These are phyloP conservation scores for Habroteleia sp. DNA, from an alignment of 2,888 invertebrate species.

Conservation along the genomic window DNA sequence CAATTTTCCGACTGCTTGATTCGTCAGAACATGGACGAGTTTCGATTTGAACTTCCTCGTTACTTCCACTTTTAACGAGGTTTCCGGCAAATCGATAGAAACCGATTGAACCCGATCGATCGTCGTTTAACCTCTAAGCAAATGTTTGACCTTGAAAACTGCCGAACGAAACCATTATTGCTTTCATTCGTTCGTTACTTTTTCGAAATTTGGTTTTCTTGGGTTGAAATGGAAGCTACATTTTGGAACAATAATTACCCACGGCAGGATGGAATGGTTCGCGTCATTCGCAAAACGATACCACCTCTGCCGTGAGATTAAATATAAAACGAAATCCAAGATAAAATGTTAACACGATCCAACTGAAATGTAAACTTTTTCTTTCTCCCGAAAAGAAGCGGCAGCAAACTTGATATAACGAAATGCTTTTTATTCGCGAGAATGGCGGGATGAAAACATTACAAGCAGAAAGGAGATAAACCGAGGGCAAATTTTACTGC, in stretches of 20 bases:
- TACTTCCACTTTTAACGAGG: too few relatives aligned
- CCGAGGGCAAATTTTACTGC: background rate
- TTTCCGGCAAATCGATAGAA: too few relatives aligned
- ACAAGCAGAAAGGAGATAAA: slow-evolving; percentile 1
- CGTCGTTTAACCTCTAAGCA: too few relatives aligned
- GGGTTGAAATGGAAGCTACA: too few relatives aligned
- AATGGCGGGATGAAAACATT: background rate
- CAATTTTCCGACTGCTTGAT: background rate
- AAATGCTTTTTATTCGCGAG: slow-evolving; percentile 6
- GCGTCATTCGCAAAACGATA: slow-evolving; percentile 7
- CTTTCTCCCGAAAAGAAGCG: slow-evolving; percentile 9
- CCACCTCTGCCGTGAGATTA: slow-evolving; percentile 5
- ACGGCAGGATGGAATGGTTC: background rate
- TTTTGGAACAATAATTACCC: slow-evolving; percentile 2
- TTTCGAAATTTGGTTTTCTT: too few relatives aligned
- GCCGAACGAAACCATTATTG: too few relatives aligned
- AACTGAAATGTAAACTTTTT: slow-evolving; percentile 21
- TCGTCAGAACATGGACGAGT: background rate
- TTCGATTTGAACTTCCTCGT: background rate
- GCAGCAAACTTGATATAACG: slow-evolving; percentile 20
- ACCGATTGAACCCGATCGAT: too few relatives aligned
- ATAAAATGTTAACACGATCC: slow-evolving; percentile 29
- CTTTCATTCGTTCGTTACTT: too few relatives aligned
- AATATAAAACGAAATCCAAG: slow-evolving; percentile 22
- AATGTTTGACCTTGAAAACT: too few relatives aligned